phyloP scores from a whole-genome alignment of 2,888 invertebrate species.

The Hecatera dysodea region DNA sequence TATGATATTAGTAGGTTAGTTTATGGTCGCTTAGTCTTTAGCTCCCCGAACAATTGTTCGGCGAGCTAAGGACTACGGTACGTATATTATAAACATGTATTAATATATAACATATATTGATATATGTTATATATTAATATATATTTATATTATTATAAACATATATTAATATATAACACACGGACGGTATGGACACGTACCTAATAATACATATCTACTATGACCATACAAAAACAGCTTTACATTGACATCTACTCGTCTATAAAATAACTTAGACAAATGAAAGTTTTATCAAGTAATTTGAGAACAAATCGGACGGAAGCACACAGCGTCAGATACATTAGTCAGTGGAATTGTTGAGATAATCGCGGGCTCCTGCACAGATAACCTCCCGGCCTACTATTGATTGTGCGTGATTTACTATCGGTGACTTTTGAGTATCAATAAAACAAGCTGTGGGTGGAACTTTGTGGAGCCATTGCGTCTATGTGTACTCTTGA shows the following conservation, averaged over 20 bases:
- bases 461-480: not conserved
- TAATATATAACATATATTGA: no score
- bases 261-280: not conserved
- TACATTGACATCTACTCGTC: no score
- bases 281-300: slow-evolving; percentile 1
- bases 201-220: not conserved
- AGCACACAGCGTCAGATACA: slow-evolving; percentile 36
- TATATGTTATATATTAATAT: no score
- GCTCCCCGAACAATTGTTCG: no score
- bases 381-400: slow-evolving; percentile 50
- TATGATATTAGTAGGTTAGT: no score
- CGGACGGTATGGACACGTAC: no score
- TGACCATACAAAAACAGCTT: not conserved
- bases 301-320: slow-evolving; percentile 19
- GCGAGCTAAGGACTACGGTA: no score
- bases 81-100: no score
- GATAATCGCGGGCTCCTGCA: slow-evolving; percentile 48
- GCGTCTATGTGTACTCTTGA: not conserved
- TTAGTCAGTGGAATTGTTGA: slow-evolving; percentile 51
- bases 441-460: slow-evolving; percentile 8
- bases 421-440: slow-evolving; percentile 25
- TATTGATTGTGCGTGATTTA: slow-evolving; percentile 56
- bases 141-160: no score
- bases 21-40: no score
- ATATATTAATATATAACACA: no score